Percentiles rank a stretch among this genome's conserved stretches.
phyloP scores from a whole-genome alignment of 2,113 vertebrate genomes.

The Todiramphus saurophagus region DNA sequence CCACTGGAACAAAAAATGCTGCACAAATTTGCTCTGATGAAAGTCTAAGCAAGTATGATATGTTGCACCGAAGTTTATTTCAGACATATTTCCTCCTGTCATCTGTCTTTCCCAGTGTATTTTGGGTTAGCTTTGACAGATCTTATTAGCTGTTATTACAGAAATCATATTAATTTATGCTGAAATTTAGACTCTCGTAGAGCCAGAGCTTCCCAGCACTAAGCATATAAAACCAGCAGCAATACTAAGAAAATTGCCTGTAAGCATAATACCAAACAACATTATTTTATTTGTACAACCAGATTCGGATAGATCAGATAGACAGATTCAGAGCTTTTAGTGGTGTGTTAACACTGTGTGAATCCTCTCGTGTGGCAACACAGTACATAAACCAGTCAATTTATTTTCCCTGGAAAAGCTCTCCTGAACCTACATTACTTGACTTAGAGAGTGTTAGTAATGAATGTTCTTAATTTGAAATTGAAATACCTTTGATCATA shows the following conservation, averaged over 20 bases:
- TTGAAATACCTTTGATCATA: slow-evolving; percentile 41
- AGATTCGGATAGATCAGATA: not conserved
- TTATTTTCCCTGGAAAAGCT: slow-evolving; percentile 19
- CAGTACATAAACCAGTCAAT: not conserved
- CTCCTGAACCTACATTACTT: not conserved
- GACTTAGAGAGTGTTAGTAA: not conserved
- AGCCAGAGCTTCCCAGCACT: not conserved
- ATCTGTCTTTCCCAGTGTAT: not conserved
- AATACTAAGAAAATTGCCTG: not conserved
- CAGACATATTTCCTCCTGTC: not conserved
- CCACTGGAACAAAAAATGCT: not conserved
- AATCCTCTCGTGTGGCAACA: not conserved
- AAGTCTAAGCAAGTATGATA: not conserved
- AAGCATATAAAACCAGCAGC: not conserved
- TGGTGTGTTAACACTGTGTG: not conserved
- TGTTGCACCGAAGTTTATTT: not conserved
- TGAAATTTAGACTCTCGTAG: not conserved
- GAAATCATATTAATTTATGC: not conserved
- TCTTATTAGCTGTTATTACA: not conserved
- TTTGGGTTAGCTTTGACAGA: not conserved
- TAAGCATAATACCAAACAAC: not conserved
- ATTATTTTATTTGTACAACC: not conserved
- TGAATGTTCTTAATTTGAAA: slow-evolving; percentile 5
- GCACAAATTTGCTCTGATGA: not conserved
- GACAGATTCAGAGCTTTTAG: not conserved